Evolutionary conservation across 2,888 invertebrate genomes (phyloP), one percentile per base, ranked within the genome.

Genomic region (Lasioglossum pauxillum): DNA sequence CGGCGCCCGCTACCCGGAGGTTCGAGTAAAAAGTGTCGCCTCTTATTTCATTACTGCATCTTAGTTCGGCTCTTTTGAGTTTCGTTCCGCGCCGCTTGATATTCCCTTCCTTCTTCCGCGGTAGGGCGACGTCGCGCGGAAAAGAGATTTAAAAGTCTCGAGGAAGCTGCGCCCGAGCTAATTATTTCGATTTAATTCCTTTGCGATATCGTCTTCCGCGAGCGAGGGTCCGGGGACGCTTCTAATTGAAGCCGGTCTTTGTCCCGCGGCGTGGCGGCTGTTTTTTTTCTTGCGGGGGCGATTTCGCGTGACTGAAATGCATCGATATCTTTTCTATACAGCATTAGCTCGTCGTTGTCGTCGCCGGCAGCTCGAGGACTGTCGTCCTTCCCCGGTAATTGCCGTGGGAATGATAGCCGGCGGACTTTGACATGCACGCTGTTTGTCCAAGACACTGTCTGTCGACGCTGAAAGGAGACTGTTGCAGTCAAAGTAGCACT

Each of bases 161-260:
- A 27, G 38, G 69, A 73, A 46, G 53, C 74, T 57, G 49, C 73
- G 10, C 41, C 69, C 72, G 14, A 79, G 77, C 69, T 85, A 80
- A 84, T 85, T 85, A 85, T 85, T 77, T 75, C 75, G 74, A 84
- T 80, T 85, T 80, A 85, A 84, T 77, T 69, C 74, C 74, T 80
- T 60, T 53, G 76, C 64, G 64, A 84, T 71, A 49, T 49, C 44
- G 64, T 44, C 49, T 19, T 38, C 41, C 53, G 23, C 46, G 27
- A 53, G 5, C 31, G 31, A 64, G 16, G 7, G 2, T 16, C 16
- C 16, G 64, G 7, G 16, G 31, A 64, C 3, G 31, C 23, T 67
- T 67, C 46, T 84, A 85, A 85, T 85, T 85, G 78, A 75, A 78
- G 72, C 16, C 8, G 44, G 67, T 23, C 53, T 83, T 44, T 44